Evolutionary conservation across 1,140 invertebrate genomes (phyloP).

Genomic region (Teleogryllus occipitalis): DNA sequence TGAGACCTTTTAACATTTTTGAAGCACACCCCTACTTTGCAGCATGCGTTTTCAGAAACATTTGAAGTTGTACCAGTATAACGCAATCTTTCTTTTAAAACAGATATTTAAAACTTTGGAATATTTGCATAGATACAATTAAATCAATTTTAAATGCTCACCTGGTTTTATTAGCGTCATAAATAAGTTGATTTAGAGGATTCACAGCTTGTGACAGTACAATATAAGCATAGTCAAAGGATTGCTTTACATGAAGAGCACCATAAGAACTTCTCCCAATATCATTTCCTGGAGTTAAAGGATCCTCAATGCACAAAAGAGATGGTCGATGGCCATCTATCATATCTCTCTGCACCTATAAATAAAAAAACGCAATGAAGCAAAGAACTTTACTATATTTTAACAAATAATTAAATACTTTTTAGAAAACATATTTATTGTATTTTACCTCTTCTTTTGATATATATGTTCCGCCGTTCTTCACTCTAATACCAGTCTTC

Average conservation of each 20-base stretch:
- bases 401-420: neutral
- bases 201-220: slow-evolving; percentile 73
- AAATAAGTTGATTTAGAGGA: slow-evolving; percentile 48
- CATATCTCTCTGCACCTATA: slow-evolving; percentile 75
- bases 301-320: slow-evolving; percentile 94
- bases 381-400: slow-evolving; percentile 3
- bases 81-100: too few species aligned
- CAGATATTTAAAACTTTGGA: too few species aligned
- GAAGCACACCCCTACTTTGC: too few species aligned
- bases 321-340: slow-evolving; percentile 87
- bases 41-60: too few species aligned
- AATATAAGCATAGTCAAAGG: slow-evolving; percentile 92
- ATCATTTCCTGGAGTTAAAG: slow-evolving; percentile 88
- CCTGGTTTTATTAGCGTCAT: slow-evolving; percentile 46
- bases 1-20: too few species aligned
- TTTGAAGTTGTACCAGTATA: too few species aligned
- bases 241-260: slow-evolving; percentile 78
- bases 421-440: slow-evolving; percentile 7
- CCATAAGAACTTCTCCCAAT: slow-evolving; percentile 96
- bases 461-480: slow-evolving; percentile 88
- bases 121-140: neutral
- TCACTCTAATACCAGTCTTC: slow-evolving; percentile 88
- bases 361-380: neutral
- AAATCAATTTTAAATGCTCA: slow-evolving; percentile 25
- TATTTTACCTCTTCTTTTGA: slow-evolving; percentile 77